Evolutionary conservation across 2,113 vertebrate genomes (phyloP).

Genomic region (Otolemur garnettii): DNA sequence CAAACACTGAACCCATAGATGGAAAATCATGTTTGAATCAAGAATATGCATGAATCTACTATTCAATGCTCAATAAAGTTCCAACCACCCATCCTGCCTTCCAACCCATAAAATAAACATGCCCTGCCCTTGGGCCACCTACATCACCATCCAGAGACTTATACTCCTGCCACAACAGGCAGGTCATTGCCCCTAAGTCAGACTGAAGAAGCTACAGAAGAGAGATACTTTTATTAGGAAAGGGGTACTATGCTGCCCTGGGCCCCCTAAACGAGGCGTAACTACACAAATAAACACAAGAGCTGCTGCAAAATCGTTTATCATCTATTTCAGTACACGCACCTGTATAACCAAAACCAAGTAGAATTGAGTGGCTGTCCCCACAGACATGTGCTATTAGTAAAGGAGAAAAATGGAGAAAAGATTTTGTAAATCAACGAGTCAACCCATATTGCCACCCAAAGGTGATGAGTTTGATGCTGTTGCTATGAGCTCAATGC

Average conservation of each 20-base stretch:
- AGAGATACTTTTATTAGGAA: background rate
- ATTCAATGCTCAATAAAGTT: background rate
- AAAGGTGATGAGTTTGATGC: background rate
- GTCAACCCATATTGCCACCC: background rate
- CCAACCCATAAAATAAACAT: too few relatives aligned
- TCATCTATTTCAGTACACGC: background rate
- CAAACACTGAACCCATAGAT: background rate
- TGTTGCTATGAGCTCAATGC: background rate
- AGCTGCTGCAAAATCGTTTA: background rate
- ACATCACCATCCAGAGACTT: too few relatives aligned
- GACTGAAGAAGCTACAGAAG: too few relatives aligned
- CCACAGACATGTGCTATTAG: background rate
- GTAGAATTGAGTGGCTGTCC: background rate
- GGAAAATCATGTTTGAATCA: background rate
- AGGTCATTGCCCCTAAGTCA: too few relatives aligned
- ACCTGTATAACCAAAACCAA: background rate
- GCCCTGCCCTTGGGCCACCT: too few relatives aligned
- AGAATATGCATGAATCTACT: background rate
- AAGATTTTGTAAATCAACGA: background rate
- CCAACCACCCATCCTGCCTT: too few relatives aligned
- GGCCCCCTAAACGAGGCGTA: background rate
- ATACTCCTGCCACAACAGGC: too few relatives aligned
- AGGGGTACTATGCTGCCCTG: background rate
- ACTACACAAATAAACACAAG: slow-evolving; percentile 2
- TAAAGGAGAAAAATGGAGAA: background rate